phyloP scores from a whole-genome alignment of 1,140 invertebrate genomes.

The Luehdorfia chinensis region DNA sequence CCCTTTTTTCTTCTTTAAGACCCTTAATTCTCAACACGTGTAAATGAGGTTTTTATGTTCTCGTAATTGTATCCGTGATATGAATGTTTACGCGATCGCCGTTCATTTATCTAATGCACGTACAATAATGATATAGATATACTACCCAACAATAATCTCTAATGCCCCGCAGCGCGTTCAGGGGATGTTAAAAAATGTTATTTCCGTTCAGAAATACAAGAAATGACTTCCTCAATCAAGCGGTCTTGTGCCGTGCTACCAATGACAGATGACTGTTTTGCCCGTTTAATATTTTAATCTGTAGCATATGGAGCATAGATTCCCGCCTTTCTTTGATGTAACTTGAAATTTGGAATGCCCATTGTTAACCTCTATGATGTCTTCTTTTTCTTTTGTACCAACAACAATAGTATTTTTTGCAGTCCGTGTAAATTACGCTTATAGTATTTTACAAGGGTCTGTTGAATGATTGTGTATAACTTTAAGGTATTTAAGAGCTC shows the following conservation, averaged over 20 bases:
- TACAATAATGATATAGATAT: conserved; percentile 48
- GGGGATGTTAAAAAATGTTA: conserved; percentile 64
- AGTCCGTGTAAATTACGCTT: conserved; percentile 63
- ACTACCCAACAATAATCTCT: conserved; percentile 47
- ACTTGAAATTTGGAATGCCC: conserved; percentile 56
- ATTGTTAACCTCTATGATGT: conserved; percentile 63
- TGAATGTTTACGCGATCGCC: conserved; percentile 1
- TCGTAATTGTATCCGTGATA: conserved; percentile 13
- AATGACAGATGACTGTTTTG: conserved; percentile 67
- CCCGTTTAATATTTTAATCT: conserved; percentile 64
- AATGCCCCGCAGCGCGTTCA: conserved; percentile 40
- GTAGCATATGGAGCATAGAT: conserved; percentile 68
- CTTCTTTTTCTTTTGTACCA: conserved; percentile 73
- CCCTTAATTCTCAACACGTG: conserved; percentile 7
- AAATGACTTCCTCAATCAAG: conserved; percentile 76
- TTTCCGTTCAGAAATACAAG: conserved; percentile 65
- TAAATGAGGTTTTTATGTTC: conserved; percentile 19
- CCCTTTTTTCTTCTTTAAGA: too few species aligned
- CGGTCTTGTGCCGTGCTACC: conserved; percentile 29
- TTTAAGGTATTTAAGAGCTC: conserved; percentile 45
- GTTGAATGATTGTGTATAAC: conserved; percentile 52
- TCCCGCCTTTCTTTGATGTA: conserved; percentile 55
- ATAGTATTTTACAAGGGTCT: conserved; percentile 40
- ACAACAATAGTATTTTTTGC: conserved; percentile 66
- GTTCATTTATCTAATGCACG: conserved; percentile 27